These are phyloP conservation scores for Tholera decimalis DNA, from an alignment of 2,888 invertebrate genomes.

Conservation along the genomic window DNA sequence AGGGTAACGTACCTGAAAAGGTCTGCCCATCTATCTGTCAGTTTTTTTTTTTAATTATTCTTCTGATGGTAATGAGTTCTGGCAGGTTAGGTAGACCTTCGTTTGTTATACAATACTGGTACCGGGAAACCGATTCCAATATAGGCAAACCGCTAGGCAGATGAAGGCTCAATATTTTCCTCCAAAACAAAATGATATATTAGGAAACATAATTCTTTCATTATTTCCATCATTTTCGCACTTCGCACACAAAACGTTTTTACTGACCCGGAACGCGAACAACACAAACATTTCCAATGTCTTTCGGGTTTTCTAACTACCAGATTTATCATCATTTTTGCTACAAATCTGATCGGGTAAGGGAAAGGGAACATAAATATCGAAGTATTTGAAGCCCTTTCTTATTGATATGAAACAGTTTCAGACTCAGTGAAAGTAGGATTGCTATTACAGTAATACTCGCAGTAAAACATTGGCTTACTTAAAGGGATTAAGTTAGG, in stretches of 20 bases:
- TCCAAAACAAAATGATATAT: conserved; percentile 16
- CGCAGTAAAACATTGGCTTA: conserved; percentile 5
- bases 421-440: conserved; percentile 1
- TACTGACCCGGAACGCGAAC: conserved; percentile 5
- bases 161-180: background rate
- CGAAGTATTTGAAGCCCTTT: conserved; percentile 1
- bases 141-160: too few species aligned
- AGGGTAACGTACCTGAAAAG: too few species aligned
- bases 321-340: conserved; percentile 38
- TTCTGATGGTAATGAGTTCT: too few species aligned
- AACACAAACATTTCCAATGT: conserved; percentile 19
- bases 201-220: background rate
- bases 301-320: conserved; percentile 9
- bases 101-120: too few species aligned
- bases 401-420: conserved; percentile 31
- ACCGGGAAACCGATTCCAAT: too few species aligned
- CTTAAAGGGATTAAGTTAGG: background rate
- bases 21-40: too few species aligned
- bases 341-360: conserved; percentile 2
- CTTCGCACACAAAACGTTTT: background rate
- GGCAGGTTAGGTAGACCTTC: too few species aligned
- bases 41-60: too few species aligned
- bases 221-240: conserved; percentile 6
- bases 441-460: conserved; percentile 5
- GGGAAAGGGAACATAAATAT: conserved; percentile 25